These are phyloP conservation scores for Cepaea hortensis DNA, from an alignment of 2,888 invertebrate species.

Conservation along the genomic window DNA sequence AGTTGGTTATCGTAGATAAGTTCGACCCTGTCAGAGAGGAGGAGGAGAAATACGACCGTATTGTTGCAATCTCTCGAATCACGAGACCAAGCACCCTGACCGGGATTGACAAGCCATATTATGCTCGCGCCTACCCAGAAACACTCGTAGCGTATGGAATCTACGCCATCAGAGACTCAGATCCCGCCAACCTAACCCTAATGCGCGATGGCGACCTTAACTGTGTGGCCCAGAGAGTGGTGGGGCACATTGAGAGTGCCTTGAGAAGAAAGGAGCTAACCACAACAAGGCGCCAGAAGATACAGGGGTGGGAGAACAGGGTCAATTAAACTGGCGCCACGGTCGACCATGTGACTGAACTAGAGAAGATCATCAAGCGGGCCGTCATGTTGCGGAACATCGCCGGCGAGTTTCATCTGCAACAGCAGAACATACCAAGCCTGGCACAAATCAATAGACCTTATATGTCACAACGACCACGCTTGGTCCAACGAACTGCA, in stretches of 20 bases:
- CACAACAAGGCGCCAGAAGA: not conserved
- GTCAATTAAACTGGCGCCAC: not conserved
- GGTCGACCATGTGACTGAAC: not conserved
- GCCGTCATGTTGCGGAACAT: slow-evolving; percentile 17
- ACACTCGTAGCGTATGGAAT: slow-evolving; percentile 2
- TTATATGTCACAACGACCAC: slow-evolving; percentile 4
- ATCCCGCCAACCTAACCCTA: slow-evolving; percentile 4
- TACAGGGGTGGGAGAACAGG: not conserved
- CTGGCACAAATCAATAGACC: not conserved
- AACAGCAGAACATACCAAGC: not conserved
- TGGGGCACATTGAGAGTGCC: slow-evolving; percentile 12
- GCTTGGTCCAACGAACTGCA: not conserved
- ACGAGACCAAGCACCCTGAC: too few relatives aligned
- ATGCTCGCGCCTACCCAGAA: not conserved
- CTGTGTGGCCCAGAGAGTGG: slow-evolving; percentile 14
- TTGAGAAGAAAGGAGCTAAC: not conserved
- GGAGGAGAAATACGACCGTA: too few relatives aligned
- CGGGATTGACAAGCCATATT: not conserved
- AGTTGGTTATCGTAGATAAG: too few relatives aligned
- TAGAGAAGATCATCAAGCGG: slow-evolving; percentile 7
- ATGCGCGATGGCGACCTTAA: not conserved
- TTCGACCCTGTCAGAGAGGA: too few relatives aligned
- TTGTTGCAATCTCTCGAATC: too few relatives aligned
- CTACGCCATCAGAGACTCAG: slow-evolving; percentile 1
- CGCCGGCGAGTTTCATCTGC: not conserved